Base-by-base conservation (phyloP, 1,140 invertebrate species). In the Globodera ellingtonae region DNA sequence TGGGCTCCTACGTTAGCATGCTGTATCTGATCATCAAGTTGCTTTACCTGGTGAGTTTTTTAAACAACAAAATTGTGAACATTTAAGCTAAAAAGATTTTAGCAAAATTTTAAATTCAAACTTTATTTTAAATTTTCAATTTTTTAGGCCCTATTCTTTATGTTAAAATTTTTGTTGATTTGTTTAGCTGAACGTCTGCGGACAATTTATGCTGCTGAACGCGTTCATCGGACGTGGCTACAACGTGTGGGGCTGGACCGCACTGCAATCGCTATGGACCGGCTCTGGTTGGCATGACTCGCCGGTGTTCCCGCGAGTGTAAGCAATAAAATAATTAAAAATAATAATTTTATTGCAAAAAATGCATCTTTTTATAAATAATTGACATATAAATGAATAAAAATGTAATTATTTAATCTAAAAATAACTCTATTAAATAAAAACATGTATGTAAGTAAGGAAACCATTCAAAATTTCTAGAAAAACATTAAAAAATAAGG, bases 11-110 rank as follows among this genome's bases (percentile, higher is more conserved):
- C 82, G 88, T 92, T 13, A 90, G 90, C 0, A 89, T 90, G n/a
- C 88, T 92, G 8, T 92, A 92, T 84, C 86, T 92, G 71, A 87
- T 90, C 73, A 89, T 90, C 72, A 92, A 92, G 85, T 72, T 90
- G 9, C 81, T 91, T 35, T 91, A 91, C 81, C 84, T 90, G 35
- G 90, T 91, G 47, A 24, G 56, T 74, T 21, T n/a, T 71, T 71
- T 24, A 21, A 18, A 21, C 46, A 48, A 15, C 13, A 18, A 35
- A 35, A 35, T 35, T 59, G 18, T 0, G 18, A 59, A 15, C 5
- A 59, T 59, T 9, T 52, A 52, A 52, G 4, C 7, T 52, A 35
- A 35, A 35, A 35, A 35, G 35, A 35, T 2, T 35, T 35, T 35
- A 35, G 35, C 1, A 35, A 35, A 35, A 35, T 35, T 35, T 35